A percentile compares a stretch with the other conserved stretches of the same genome.
Conservation (phyloP, 2,888 invertebrate genomes). For the Tipula lateralis region DNA sequence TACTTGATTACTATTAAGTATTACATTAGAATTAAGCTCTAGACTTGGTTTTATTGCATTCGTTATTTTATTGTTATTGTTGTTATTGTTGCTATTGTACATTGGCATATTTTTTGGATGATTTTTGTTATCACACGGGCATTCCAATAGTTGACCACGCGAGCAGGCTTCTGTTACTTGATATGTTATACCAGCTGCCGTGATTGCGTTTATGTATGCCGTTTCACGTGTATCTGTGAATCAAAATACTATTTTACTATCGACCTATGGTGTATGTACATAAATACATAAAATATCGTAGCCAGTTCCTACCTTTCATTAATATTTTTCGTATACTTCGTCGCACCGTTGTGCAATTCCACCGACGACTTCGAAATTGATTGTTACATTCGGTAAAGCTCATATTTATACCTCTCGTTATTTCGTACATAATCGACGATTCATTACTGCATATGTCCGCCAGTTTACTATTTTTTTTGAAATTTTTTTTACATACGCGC, state of each 20-base stretch:
- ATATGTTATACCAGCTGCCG: conserved; percentile 84
- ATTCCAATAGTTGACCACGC: conserved; percentile 77
- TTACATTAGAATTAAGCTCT: neutral
- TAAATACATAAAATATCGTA: neutral
- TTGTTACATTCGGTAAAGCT: conserved; percentile 82
- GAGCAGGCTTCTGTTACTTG: conserved; percentile 86
- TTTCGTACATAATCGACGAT: conserved; percentile 72
- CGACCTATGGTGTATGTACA: neutral
- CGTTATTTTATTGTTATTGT: conserved; percentile 26
- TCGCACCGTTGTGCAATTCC: conserved; percentile 83
- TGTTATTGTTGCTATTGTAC: conserved; percentile 28
- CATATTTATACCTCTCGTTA: conserved; percentile 74
- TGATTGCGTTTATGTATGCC: conserved; percentile 85
- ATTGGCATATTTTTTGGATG: conserved; percentile 39
- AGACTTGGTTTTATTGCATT: conserved; percentile 27
- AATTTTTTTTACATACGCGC: conserved; percentile 81
- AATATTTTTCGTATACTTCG: conserved; percentile 80
- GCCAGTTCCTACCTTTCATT: conserved; percentile 64
- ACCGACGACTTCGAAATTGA: conserved; percentile 78
- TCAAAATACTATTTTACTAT: neutral
- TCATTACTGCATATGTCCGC: conserved; percentile 82
- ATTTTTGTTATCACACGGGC: conserved; percentile 72
- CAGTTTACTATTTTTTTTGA: conserved; percentile 69
- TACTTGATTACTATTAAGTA: conserved; percentile 39
- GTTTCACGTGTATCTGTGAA: conserved; percentile 81